phyloP scores from a whole-genome alignment of 2,113 vertebrate species.

The Podarcis cretensis region DNA sequence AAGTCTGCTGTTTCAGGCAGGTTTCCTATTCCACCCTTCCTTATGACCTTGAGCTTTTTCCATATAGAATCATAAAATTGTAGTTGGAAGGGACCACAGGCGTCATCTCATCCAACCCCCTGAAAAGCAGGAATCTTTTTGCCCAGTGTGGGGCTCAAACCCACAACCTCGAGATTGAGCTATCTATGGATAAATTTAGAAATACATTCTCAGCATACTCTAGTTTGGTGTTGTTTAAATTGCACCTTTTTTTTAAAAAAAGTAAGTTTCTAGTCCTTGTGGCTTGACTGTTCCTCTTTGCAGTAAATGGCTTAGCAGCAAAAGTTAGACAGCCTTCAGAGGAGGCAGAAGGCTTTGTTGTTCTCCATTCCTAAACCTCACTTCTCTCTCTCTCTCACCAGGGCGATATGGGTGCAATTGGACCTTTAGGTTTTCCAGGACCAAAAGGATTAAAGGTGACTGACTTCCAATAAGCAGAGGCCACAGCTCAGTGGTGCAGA shows the following conservation, averaged over 20 bases:
- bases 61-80: no score
- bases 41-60: no score
- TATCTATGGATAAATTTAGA: neutral
- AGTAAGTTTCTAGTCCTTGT: neutral
- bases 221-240: neutral
- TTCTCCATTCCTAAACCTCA: neutral
- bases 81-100: no score
- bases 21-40: neutral
- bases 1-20: neutral
- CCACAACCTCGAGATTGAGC: no score
- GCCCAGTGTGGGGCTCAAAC: no score
- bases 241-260: neutral
- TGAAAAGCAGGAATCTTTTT: no score
- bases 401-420: conserved; percentile 93
- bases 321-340: neutral
- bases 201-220: neutral
- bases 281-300: neutral
- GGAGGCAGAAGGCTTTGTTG: rapidly evolving
- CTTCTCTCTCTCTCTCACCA: conserved; percentile 69
- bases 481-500: neutral
- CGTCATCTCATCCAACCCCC: no score
- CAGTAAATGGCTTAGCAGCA: neutral
- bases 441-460: conserved; percentile 94
- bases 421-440: conserved; percentile 89
- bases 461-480: neutral